These are phyloP conservation scores for Callosobruchus maculatus DNA, from an alignment of 2,888 invertebrate species.

Conservation along the genomic window DNA sequence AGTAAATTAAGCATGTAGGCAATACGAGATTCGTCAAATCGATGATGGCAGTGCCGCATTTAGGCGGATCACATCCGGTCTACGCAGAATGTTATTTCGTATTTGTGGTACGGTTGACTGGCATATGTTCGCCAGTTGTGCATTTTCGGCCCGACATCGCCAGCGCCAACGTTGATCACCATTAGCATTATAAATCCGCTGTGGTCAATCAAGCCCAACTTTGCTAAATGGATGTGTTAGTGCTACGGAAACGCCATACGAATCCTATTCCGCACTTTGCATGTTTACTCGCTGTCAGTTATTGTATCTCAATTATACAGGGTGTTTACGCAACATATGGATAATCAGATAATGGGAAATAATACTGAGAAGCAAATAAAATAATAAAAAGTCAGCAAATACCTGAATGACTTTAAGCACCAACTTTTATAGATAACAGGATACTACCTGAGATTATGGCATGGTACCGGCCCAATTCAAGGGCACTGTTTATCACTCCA, in stretches of 20 bases:
- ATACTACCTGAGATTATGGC: no score
- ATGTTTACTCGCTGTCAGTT: neutral
- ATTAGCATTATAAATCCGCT: neutral
- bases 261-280: neutral
- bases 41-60: slow-evolving; percentile 1
- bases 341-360: no score
- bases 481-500: no score
- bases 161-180: neutral
- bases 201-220: neutral
- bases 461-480: no score
- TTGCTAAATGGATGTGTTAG: neutral
- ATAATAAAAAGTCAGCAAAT: no score
- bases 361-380: no score
- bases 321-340: no score
- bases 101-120: slow-evolving; percentile 40
- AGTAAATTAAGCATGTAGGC: neutral
- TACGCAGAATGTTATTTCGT: slow-evolving; percentile 12
- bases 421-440: no score
- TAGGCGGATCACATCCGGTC: neutral
- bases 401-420: no score
- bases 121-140: slow-evolving; percentile 46
- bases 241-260: neutral
- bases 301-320: no score
- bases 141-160: slow-evolving; percentile 15
- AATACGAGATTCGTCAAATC: slow-evolving; percentile 15